Evolutionary conservation across 2,113 vertebrate species (phyloP).

Genomic region (Callorhinus ursinus): DNA sequence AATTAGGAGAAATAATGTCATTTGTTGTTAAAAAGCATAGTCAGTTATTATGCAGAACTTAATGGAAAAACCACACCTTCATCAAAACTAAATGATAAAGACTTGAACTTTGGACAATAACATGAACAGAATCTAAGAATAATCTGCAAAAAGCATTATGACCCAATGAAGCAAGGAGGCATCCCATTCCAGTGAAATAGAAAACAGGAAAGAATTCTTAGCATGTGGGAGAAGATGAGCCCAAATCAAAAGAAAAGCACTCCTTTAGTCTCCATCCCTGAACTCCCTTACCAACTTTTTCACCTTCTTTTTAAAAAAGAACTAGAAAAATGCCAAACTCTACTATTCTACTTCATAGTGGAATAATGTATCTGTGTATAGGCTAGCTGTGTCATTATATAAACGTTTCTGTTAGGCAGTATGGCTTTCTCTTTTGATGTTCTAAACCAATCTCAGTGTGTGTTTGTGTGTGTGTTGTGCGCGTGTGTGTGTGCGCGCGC

Average conservation of each 20-base stretch:
- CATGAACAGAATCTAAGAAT: neutral
- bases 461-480: neutral
- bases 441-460: neutral
- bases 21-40: neutral
- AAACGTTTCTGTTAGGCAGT: neutral
- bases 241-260: neutral
- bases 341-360: neutral
- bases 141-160: neutral
- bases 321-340: neutral
- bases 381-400: neutral
- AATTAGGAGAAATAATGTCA: neutral
- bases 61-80: neutral
- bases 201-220: slow-evolving; percentile 17
- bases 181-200: neutral
- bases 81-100: slow-evolving; percentile 24
- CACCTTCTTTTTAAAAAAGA: neutral
- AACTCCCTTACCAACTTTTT: neutral
- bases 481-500: neutral
- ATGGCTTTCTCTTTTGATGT: neutral
- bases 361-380: neutral
- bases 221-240: neutral
- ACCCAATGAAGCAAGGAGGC: neutral
- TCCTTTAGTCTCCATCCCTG: neutral
- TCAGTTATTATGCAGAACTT: neutral
- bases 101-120: slow-evolving; percentile 2